A percentile compares a stretch with the other conserved stretches of the same genome.
phyloP scores from a whole-genome alignment of 35 echinoderm and acorn worm genomes.

The Holothuria glaberrima region DNA sequence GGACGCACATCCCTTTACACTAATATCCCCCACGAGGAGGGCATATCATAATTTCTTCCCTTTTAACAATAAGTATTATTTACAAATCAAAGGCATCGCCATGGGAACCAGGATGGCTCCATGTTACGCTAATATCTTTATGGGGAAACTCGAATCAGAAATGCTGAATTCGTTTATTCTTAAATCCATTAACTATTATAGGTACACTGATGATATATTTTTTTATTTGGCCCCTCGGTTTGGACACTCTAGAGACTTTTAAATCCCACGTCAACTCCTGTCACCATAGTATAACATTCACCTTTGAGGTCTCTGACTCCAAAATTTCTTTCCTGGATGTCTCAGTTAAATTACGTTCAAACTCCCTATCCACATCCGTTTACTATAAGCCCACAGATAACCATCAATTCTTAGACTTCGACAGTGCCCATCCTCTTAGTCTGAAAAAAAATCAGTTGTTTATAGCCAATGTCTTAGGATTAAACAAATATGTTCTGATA shows the following conservation, averaged over 20 bases:
- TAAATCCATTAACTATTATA: neutral
- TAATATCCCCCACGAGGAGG: no score
- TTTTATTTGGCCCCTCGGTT: neutral
- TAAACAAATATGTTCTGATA: neutral
- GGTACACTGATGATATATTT: conserved; percentile 40
- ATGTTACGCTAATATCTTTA: conserved; percentile 31
- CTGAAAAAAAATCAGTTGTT: neutral
- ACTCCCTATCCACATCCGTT: neutral
- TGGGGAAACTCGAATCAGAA: neutral
- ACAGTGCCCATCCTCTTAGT: neutral
- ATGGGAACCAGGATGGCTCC: conserved; percentile 41
- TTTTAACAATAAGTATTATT: neutral
- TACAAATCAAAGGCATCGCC: neutral
- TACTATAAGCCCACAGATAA: conserved; percentile 9
- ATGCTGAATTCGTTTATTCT: neutral
- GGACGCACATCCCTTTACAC: no score
- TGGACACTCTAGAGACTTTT: neutral
- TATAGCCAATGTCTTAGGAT: neutral
- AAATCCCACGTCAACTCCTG: neutral
- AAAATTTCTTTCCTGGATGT: neutral
- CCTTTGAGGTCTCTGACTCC: neutral
- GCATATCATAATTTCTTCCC: neutral
- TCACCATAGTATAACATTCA: neutral
- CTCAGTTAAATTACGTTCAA: neutral
- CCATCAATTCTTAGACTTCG: neutral